phyloP scores from a whole-genome alignment of 2,797 vertebrate genomes.

The Geotrypetes seraphini region DNA sequence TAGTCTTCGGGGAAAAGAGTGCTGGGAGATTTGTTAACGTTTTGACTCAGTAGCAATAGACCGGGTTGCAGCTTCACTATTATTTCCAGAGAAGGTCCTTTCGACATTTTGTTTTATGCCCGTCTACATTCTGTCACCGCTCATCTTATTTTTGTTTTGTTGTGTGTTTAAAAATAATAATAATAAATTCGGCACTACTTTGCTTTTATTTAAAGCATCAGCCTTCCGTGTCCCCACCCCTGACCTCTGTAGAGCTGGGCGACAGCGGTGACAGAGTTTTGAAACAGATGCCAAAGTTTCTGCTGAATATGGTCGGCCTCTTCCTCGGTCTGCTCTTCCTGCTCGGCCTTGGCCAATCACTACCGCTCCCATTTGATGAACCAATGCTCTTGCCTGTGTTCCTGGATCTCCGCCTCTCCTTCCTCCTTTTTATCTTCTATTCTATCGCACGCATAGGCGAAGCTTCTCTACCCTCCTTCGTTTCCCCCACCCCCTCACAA shows the following conservation, averaged over 20 bases:
- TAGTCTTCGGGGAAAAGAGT: too few species aligned
- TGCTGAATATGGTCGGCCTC: too few species aligned
- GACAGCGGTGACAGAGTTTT: slow-evolving; percentile 93
- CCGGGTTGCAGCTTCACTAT: too few species aligned
- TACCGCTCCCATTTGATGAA: slow-evolving; percentile 98
- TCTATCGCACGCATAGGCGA: slow-evolving; percentile 18
- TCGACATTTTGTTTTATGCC: slow-evolving; percentile 59
- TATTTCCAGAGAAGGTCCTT: slow-evolving; percentile 6
- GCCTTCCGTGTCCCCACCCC: not conserved
- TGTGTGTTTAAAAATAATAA: too few species aligned
- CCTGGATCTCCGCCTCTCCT: slow-evolving; percentile 91
- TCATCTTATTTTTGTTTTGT: too few species aligned
- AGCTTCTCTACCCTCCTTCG: slow-evolving; percentile 10
- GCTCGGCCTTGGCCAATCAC: slow-evolving; percentile 89
- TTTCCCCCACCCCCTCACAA: slow-evolving; percentile 6
- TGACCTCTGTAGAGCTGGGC: slow-evolving; percentile 96
- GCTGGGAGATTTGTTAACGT: too few species aligned
- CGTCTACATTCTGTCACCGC: not conserved
- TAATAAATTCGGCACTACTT: too few species aligned
- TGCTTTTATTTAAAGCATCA: too few species aligned
- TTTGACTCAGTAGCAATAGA: too few species aligned
- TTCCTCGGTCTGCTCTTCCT: too few species aligned
- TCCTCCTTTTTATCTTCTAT: slow-evolving; percentile 98
- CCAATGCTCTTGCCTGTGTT: slow-evolving; percentile 96
- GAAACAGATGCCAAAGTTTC: too few species aligned